Conservation (phyloP, 2,797 vertebrate species). For the Menidia menidia region DNA sequence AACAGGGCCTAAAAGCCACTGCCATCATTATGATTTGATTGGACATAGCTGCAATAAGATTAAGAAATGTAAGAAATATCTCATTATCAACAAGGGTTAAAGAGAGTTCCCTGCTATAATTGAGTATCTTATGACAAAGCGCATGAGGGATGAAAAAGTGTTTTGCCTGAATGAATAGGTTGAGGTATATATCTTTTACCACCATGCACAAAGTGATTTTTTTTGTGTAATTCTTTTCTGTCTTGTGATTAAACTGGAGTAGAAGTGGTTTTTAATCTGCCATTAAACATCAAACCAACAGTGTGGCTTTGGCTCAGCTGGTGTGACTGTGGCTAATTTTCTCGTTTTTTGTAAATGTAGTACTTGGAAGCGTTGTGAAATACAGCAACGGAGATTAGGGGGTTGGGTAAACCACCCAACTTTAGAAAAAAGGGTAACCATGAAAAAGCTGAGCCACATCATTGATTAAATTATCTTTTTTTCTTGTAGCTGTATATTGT, state of each 20-base stretch:
- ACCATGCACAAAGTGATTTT: no score
- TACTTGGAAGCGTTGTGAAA: not conserved
- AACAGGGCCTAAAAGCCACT: no score
- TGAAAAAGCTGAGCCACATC: not conserved
- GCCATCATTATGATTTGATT: no score
- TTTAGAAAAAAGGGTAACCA: not conserved
- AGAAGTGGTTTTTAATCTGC: not conserved
- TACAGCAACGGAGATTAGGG: not conserved
- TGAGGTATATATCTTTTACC: no score
- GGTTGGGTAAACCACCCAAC: not conserved
- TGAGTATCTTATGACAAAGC: no score
- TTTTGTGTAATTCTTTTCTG: not conserved
- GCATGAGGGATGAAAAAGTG: no score
- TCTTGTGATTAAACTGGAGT: not conserved
- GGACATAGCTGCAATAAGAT: no score
- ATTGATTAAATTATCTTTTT: constrained; percentile 1
- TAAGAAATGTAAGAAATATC: no score
- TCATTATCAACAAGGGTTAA: no score
- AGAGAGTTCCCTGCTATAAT: no score
- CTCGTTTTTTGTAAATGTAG: not conserved
- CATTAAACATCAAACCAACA: not conserved
- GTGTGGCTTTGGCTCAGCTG: not conserved
- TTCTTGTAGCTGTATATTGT: not conserved
- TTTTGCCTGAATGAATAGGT: not conserved
- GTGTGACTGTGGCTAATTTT: not conserved